Evolutionary conservation across 53 echinoderm and acorn worm genomes (phyloP), one percentile per base, ranked within the genome.

Genomic region (Arbacia lixula): DNA sequence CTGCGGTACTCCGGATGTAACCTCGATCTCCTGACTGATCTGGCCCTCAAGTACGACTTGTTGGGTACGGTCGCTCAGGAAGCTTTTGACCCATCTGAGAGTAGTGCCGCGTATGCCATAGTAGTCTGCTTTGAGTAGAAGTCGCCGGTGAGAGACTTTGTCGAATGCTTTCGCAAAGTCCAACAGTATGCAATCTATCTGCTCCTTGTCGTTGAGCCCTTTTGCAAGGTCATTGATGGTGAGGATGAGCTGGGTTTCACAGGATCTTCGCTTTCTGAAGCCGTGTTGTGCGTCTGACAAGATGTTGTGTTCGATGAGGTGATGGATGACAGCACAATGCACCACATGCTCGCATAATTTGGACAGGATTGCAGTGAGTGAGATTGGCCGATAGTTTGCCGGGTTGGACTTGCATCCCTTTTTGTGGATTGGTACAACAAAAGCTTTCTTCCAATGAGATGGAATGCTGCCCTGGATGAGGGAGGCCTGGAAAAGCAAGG

Each of bases 261-360:
- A 88, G 5, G 74, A 88, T 3, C 69, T n/a, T 8, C 52, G 39
- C 53, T 88, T 71, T 3, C 78, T 21, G n/a, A 84, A 83, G 0
- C 84, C 75, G 29, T 88, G 88, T 53, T 88, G 88, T 25, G 63
- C 29, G 37, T 83, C 83, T n/a, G n/a, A n/a, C n/a, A n/a, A n/a
- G n/a, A n/a, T n/a, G 74, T 56, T 53, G 39, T 57, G 16, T 30
- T 65, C 27, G 38, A 14, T 46, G 40, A 89, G 78, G 53, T 89
- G 85, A 36, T 51, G 67, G 21, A 85, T 89, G 10, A 89, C 40
- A 5, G 76, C 89, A 85, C 85, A 85, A 49, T 68, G 61, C 1
- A 85, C 54, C 29, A 85, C 77, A 57, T 89, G 89, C 60, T 89
- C 85, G 37, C 76, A 85, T 6, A 89, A 42, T 35, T 89, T 89